Percentiles rank a stretch among this genome's conserved stretches.
Evolutionary conservation across 2,888 invertebrate genomes (phyloP).

Genomic region (Rhimphoctona megacephalus): DNA sequence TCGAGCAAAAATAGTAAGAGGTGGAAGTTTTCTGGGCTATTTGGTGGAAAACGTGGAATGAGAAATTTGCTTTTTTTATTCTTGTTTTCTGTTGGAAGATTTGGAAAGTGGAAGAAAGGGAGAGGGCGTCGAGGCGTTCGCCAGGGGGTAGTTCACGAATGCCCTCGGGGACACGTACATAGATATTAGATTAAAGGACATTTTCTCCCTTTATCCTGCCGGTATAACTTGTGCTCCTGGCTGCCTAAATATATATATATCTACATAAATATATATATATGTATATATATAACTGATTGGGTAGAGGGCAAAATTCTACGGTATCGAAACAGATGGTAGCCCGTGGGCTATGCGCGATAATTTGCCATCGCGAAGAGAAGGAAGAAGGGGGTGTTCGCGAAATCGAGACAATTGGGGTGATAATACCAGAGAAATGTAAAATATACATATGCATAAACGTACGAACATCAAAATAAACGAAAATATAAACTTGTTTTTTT

Average conservation of each 20-base stretch:
- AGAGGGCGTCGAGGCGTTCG: constrained; percentile 8
- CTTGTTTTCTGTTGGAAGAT: constrained; percentile 4
- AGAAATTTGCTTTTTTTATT: neutral
- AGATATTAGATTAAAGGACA: constrained; percentile 81
- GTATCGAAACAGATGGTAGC: constrained; percentile 83
- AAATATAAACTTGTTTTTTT: neutral
- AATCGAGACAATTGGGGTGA: constrained; percentile 61
- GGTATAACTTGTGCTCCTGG: constrained; percentile 57
- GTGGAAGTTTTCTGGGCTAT: neutral
- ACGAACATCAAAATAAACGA: neutral
- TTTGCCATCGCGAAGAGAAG: constrained; percentile 66
- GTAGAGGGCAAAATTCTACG: constrained; percentile 70
- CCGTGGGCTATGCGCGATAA: constrained; percentile 79
- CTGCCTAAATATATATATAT: constrained; percentile 77
- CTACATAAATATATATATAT: constrained; percentile 4
- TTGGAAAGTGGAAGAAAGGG: constrained; percentile 7
- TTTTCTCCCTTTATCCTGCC: constrained; percentile 45
- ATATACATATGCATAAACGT: constrained; percentile 4
- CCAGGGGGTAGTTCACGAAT: constrained; percentile 52
- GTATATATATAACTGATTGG: constrained; percentile 78
- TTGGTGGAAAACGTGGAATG: constrained; percentile 16
- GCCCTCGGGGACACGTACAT: constrained; percentile 65
- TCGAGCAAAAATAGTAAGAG: neutral
- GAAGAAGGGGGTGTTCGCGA: constrained; percentile 55
- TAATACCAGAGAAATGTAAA: constrained; percentile 56